Evolutionary conservation across 2,888 invertebrate genomes (phyloP).

Genomic region (Drosophila rubida): DNA sequence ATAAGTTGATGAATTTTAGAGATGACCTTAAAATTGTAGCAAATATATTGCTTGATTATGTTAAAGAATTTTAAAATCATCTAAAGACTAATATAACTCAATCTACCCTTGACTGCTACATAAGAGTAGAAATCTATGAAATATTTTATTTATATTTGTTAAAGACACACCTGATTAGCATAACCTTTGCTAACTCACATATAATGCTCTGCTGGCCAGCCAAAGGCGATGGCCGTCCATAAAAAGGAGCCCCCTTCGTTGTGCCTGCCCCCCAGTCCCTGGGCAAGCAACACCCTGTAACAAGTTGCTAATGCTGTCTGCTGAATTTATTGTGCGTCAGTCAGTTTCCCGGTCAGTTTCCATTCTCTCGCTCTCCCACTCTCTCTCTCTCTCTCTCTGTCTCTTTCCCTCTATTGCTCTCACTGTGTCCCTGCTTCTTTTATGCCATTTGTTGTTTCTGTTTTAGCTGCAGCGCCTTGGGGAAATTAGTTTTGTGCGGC

Average conservation of each 20-base stretch:
- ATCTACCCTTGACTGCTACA: too few species aligned
- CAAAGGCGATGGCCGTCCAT: conserved; percentile 29
- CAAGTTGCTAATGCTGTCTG: conserved; percentile 63
- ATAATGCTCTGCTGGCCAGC: conserved; percentile 26
- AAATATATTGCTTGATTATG: too few species aligned
- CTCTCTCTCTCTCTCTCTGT: background rate
- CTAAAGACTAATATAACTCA: too few species aligned
- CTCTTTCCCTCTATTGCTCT: background rate
- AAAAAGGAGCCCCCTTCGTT: background rate
- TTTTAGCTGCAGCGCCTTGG: conserved; percentile 74
- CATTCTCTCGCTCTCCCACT: background rate
- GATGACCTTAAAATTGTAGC: too few species aligned
- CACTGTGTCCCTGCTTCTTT: background rate
- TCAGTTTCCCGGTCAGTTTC: conserved; percentile 44
- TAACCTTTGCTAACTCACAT: conserved; percentile 21
- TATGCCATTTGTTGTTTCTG: conserved; percentile 36
- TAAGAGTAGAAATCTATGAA: conserved; percentile 26
- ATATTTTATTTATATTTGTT: conserved; percentile 13
- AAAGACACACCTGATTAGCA: conserved; percentile 14
- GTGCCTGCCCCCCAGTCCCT: background rate
- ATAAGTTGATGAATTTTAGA: too few species aligned
- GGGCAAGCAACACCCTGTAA: conserved; percentile 21
- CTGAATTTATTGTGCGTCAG: conserved; percentile 60
- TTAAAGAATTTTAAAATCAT: too few species aligned
- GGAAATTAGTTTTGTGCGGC: conserved; percentile 80